Base-by-base conservation (phyloP, 1,140 invertebrate species). In the Drosophila santomea region DNA sequence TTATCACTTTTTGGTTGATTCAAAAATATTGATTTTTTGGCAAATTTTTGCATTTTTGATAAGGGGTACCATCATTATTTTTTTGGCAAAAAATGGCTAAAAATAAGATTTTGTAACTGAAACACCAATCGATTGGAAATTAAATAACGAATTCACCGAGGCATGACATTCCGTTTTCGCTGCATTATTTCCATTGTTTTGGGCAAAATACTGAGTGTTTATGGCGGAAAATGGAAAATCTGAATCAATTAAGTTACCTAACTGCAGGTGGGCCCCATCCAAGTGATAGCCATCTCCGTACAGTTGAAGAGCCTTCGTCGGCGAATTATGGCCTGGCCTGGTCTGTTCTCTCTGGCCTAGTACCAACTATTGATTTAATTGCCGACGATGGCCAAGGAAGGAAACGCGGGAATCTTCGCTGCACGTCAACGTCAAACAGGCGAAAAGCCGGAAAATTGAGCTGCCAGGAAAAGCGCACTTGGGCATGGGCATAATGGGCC, bases 341-440 rank as follows among this genome's bases (percentile, higher is more conserved):
- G 17, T 20, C 20, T 20, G 20, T 20, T 20, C 20, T 20, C 20
- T 14, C 28, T 35, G 11, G 28, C 15, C 48, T 52, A 36, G 50
- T 12, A 52, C 17, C 38, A 66, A 64, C 36, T 67, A 67, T 67
- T 64, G 64, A 67, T 67, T 67, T 64, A 67, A 67, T 67, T 67
- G 60, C 60, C 43, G 45, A 35, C 20, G 59, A 64, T 28, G 63
- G 47, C 39, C 32, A 55, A 23, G 55, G 60, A 55, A 23, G 55
- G 60, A 62, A 32, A 14, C 58, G 23, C 52, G 14, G n/a, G 47
- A 54, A 36, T 48, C 44, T 23, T 45, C 25, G 23, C 36, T 32
- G 35, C 63, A 38, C 60, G 38, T 67, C 59, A 64, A 66, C 28
- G 64, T 67, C 64, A 62, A 25, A 39, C 54, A 51, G 64, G 61